phyloP scores from a whole-genome alignment of 1,140 invertebrate genomes.

The Catajapyx aquilonaris region DNA sequence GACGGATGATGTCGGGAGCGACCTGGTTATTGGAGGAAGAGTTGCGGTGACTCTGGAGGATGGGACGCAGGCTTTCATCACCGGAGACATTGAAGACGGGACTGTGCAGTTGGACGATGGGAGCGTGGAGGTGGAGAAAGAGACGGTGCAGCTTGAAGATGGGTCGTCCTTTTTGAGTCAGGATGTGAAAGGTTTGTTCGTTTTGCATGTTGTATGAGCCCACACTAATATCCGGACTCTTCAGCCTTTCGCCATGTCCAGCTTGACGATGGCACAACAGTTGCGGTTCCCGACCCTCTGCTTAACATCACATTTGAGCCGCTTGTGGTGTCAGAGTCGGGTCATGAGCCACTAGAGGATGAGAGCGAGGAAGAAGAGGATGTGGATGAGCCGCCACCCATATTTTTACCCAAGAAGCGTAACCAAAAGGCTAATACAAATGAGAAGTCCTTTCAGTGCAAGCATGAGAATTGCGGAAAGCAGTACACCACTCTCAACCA shows the following conservation, averaged over 20 bases:
- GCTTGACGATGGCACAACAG: slow-evolving; percentile 15
- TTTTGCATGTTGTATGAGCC: too few species aligned
- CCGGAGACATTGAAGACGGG: too few species aligned
- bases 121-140: too few species aligned
- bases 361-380: background rate
- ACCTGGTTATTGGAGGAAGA: too few species aligned
- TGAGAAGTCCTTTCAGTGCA: slow-evolving; percentile 24
- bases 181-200: too few species aligned
- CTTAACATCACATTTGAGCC: slow-evolving; percentile 12
- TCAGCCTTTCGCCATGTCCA: too few species aligned
- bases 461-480: slow-evolving; percentile 27
- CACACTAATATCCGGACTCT: too few species aligned
- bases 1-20: too few species aligned
- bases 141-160: too few species aligned
- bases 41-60: background rate
- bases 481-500: slow-evolving; percentile 33
- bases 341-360: slow-evolving; percentile 5
- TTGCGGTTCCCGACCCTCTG: slow-evolving; percentile 17
- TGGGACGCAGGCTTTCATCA: background rate
- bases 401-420: slow-evolving; percentile 12
- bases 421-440: too few species aligned
- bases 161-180: too few species aligned
- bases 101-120: too few species aligned
- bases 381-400: background rate
- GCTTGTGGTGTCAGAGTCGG: slow-evolving; percentile 8